Evolutionary conservation across 2,888 invertebrate genomes (phyloP), one percentile per base, ranked within the genome.

Genomic region (Amphipyra berbera): DNA sequence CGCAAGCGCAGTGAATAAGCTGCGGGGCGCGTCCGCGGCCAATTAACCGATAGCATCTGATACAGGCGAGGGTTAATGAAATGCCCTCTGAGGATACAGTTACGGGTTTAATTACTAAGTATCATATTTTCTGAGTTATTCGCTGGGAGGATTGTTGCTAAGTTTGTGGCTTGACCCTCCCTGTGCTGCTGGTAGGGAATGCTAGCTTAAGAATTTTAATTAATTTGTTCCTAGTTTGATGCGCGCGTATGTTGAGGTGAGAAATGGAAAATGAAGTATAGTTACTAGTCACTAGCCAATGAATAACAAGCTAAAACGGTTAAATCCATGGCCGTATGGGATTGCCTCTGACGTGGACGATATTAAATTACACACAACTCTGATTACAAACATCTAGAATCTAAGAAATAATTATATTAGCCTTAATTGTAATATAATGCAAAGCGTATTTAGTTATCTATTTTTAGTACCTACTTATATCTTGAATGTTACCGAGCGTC

Each of bases 31-130:
- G 55, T 63, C 70, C 62, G 61, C 61, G 61, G 50, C 66, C 78
- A 75, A 78, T 81, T 78, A 78, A 56, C 57, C 50, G 81, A 78
- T 78, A 66, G 53, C 60, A 78, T 78, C 78, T 35, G 66, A 47
- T 53, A 54, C 37, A 30, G n/a, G 12, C 21, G 21, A 30, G 68
- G 78, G 78, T 78, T 80, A 80, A 78, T 78, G 81, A 78, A 80
- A 72, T 80, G 78, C 65, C 81, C 78, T 50, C 37, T 1, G 45
- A 56, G 73, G 66, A 60, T 57, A 72, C 58, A 54, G 70, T 71
- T 76, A 71, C 76, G 65, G 55, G 52, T 70, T 64, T 77, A 76
- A 76, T 76, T 77, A 68, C 73, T 66, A 54, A 71, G 61, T 57
- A 73, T 77, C 73, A 77, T 77, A 77, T 79, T 75, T 73, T 56